These are phyloP conservation scores for Cataglyphis hispanica DNA, from an alignment of 1,140 invertebrate genomes.

Conservation along the genomic window DNA sequence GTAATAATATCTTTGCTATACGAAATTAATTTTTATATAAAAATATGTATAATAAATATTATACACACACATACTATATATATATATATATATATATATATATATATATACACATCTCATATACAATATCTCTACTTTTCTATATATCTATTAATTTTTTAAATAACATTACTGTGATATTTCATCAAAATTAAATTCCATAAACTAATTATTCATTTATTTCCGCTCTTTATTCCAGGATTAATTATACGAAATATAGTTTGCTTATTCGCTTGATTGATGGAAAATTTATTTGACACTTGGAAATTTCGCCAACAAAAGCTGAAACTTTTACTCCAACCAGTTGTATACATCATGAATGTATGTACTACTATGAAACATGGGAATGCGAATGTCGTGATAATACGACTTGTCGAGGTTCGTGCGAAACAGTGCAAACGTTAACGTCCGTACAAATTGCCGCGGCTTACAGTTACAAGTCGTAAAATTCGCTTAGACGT, in stretches of 20 bases:
- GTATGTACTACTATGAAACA: slow-evolving; percentile 42
- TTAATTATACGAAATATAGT: slow-evolving; percentile 43
- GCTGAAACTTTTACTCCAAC: slow-evolving; percentile 48
- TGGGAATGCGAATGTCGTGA: slow-evolving; percentile 34
- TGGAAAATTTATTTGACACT: slow-evolving; percentile 58
- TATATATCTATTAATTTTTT: no score
- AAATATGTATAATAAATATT: no score
- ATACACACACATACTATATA: no score
- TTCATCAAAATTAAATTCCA: no score
- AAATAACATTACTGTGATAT: no score
- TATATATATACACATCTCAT: no score
- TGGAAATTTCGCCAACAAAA: slow-evolving; percentile 16
- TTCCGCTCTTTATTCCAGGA: background rate
- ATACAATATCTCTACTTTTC: background rate
- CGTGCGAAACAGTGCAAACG: slow-evolving; percentile 37
- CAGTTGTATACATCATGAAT: background rate
- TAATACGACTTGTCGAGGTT: slow-evolving; percentile 26
- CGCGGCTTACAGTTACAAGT: slow-evolving; percentile 7
- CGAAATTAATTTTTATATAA: no score
- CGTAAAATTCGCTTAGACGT: slow-evolving; percentile 39
- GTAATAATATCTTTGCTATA: no score
- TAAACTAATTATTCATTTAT: background rate
- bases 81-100: no score
- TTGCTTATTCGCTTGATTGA: slow-evolving; percentile 44
- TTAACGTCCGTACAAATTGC: slow-evolving; percentile 38